Evolutionary conservation across 2,888 invertebrate genomes (phyloP).

Genomic region (Incurvaria masculella): DNA sequence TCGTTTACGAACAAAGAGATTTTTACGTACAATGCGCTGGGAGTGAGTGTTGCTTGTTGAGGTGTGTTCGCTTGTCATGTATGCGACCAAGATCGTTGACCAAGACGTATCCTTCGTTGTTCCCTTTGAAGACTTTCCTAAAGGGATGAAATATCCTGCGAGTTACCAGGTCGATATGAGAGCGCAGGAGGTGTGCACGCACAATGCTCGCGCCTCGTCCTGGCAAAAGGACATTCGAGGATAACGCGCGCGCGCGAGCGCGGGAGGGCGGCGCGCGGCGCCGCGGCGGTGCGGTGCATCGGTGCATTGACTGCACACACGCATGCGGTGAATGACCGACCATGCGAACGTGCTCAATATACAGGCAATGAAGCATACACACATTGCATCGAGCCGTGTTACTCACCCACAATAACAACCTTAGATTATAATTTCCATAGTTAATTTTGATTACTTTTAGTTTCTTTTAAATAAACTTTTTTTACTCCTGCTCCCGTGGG

Average conservation of each 20-base stretch:
- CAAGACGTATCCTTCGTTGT: not conserved
- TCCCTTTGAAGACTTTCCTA: slow-evolving; percentile 32
- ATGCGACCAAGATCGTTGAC: not conserved
- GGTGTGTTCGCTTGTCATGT: not conserved
- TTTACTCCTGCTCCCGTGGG: too few species aligned
- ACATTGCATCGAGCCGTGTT: too few species aligned
- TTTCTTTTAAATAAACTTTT: too few species aligned
- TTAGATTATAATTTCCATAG: too few species aligned
- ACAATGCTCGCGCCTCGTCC: slow-evolving; percentile 35
- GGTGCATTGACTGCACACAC: not conserved
- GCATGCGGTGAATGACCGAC: too few species aligned
- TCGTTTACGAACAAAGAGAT: too few species aligned
- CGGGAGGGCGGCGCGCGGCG: slow-evolving; percentile 29
- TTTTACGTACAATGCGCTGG: too few species aligned
- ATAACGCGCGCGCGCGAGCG: slow-evolving; percentile 38
- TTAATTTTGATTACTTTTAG: too few species aligned
- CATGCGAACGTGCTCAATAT: too few species aligned
- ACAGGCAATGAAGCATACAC: too few species aligned
- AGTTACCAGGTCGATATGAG: slow-evolving; percentile 45
- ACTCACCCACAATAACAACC: too few species aligned
- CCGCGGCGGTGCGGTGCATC: slow-evolving; percentile 8
- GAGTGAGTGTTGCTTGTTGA: not conserved
- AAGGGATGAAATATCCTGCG: slow-evolving; percentile 59
- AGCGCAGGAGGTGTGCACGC: slow-evolving; percentile 27
- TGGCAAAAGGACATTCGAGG: slow-evolving; percentile 46